A percentile compares a stretch with the other conserved stretches of the same genome.
phyloP scores from a whole-genome alignment of 1,140 invertebrate species.

The Oedothorax gibbosus region DNA sequence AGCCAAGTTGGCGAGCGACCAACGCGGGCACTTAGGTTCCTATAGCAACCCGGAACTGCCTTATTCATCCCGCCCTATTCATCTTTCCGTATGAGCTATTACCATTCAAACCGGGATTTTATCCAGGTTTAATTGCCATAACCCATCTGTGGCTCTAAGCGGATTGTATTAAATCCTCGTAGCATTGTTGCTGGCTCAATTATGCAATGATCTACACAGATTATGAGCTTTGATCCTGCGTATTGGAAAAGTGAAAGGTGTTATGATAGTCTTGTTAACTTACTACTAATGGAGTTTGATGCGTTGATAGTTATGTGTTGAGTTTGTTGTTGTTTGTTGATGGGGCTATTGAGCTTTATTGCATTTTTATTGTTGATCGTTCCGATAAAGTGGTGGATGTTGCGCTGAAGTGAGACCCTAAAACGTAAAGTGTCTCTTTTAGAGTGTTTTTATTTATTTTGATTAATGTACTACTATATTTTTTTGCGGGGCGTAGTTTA shows the following conservation, averaged over 20 bases:
- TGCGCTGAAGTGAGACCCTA: no score
- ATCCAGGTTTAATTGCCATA: slow-evolving; percentile 46
- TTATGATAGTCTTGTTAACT: not conserved
- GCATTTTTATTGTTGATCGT: no score
- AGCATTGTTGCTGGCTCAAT: not conserved
- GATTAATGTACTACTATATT: no score
- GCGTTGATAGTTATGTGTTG: no score
- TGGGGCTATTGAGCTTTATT: not conserved
- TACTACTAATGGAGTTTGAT: no score
- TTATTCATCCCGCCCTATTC: slow-evolving; percentile 1
- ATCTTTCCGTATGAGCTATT: slow-evolving; percentile 34
- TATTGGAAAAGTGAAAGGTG: not conserved
- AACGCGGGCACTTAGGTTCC: not conserved
- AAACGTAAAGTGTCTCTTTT: no score
- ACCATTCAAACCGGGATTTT: slow-evolving; percentile 37
- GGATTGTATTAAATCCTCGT: slow-evolving; percentile 23
- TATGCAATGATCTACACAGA: not conserved
- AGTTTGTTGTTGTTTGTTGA: not conserved
- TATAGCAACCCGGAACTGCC: slow-evolving; percentile 28
- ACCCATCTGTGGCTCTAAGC: slow-evolving; percentile 36
- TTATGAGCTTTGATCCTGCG: not conserved
- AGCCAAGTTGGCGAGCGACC: not conserved
- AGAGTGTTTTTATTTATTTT: no score
- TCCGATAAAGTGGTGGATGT: no score
- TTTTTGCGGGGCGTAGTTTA: no score